phyloP scores from a whole-genome alignment of 2,113 vertebrate species.

The Solea senegalensis region DNA sequence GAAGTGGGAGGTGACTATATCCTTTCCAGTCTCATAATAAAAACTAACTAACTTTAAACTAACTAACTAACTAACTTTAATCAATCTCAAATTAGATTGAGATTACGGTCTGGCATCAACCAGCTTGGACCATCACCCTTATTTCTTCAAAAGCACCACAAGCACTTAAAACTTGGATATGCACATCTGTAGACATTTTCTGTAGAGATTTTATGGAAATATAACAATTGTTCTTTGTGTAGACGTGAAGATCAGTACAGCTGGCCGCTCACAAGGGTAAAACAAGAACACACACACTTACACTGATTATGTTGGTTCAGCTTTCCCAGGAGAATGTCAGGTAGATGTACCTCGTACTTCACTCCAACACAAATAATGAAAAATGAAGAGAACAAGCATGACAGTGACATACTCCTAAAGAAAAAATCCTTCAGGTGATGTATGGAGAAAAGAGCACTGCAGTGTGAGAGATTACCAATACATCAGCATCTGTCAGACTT shows the following conservation, averaged over 20 bases:
- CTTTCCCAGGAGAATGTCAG: neutral
- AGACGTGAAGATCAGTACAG: neutral
- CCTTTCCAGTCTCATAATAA: too few species aligned
- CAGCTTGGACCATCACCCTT: too few species aligned
- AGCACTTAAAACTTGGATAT: too few species aligned
- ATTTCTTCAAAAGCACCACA: too few species aligned
- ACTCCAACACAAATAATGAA: neutral
- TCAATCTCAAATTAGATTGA: too few species aligned
- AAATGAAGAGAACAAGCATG: neutral
- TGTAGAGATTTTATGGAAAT: neutral
- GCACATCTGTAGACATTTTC: too few species aligned
- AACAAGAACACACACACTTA: neutral
- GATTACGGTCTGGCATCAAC: too few species aligned
- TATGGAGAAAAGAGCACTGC: conserved; percentile 22
- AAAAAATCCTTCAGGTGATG: conserved; percentile 9
- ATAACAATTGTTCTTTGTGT: neutral
- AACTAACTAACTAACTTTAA: too few species aligned
- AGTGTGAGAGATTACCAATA: conserved; percentile 14
- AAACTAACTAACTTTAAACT: too few species aligned
- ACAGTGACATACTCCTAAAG: neutral
- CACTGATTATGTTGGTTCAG: neutral
- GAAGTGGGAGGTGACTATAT: too few species aligned
- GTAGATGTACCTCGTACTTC: neutral
- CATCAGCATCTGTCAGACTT: conserved; percentile 12
- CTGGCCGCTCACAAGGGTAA: too few species aligned